Percentiles rank a stretch among this genome's conserved stretches.
phyloP scores from a whole-genome alignment of 2,113 vertebrate genomes.

The Agelaius tricolor region DNA sequence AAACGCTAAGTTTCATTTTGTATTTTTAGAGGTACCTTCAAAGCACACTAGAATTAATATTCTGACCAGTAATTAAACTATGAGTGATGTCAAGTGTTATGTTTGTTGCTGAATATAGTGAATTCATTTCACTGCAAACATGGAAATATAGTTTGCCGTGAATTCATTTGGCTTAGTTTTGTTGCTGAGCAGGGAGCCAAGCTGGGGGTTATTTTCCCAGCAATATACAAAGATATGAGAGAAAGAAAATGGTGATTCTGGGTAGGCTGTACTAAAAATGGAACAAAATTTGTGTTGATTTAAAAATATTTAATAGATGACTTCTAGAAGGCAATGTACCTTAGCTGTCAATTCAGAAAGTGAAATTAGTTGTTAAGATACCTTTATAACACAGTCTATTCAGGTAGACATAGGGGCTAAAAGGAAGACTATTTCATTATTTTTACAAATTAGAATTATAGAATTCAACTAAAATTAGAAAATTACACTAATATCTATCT shows the following conservation, averaged over 20 bases:
- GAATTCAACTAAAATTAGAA: not conserved
- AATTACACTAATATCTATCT: not conserved
- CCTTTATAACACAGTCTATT: not conserved
- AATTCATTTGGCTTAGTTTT: not conserved
- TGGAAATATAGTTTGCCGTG: not conserved
- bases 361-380: not conserved
- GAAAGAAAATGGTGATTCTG: not conserved
- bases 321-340: not conserved
- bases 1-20: not conserved
- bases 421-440: not conserved
- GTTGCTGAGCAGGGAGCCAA: not conserved
- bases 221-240: not conserved
- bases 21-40: not conserved
- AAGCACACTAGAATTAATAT: not conserved
- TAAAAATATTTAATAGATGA: not conserved
- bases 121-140: not conserved
- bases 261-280: not conserved
- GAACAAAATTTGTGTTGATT: not conserved
- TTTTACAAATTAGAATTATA: not conserved
- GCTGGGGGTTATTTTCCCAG: not conserved
- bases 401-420: not conserved
- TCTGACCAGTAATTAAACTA: not conserved
- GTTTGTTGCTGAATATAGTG: not conserved
- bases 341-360: not conserved
- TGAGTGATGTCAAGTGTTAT: not conserved